These are phyloP conservation scores for Zaprionus kolodkinae DNA, from an alignment of 1,140 invertebrate genomes.

Conservation along the genomic window DNA sequence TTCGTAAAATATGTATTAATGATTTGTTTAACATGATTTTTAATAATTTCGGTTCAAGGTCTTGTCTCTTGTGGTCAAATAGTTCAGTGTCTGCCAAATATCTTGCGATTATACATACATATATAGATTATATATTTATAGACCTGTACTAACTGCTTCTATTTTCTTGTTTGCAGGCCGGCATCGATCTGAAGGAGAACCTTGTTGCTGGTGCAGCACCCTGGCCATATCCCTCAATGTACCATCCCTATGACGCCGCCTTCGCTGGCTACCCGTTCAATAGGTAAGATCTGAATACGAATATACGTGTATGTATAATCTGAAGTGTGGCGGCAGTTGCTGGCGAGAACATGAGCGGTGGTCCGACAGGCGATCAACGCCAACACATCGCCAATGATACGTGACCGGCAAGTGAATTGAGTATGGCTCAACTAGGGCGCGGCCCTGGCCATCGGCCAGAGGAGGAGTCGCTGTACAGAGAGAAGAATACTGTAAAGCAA, in stretches of 20 bases:
- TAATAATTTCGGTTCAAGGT: conserved; percentile 81
- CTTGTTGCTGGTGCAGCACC: conserved; percentile 91
- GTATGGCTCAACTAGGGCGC: conserved; percentile 39
- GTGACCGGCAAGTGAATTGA: conserved; percentile 53
- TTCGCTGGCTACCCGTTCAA: conserved; percentile 96
- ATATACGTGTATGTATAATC: conserved; percentile 11
- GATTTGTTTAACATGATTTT: conserved; percentile 83
- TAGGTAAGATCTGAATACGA: conserved; percentile 89
- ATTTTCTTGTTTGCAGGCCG: conserved; percentile 82
- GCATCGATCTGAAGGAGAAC: conserved; percentile 94
- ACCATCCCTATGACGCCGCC: conserved; percentile 94
- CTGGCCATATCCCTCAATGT: conserved; percentile 94
- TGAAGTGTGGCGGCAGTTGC: conserved; percentile 2
- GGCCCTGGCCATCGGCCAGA: conserved; percentile 21
- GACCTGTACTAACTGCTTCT: conserved; percentile 6
- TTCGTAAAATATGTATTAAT: conserved; percentile 67
- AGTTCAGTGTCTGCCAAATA: conserved; percentile 34
- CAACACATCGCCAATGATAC: conserved; percentile 53
- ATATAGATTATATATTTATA: conserved; percentile 29
- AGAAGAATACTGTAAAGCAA: neutral
- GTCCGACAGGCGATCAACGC: conserved; percentile 72
- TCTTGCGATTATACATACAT: conserved; percentile 37
- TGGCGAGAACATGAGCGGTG: conserved; percentile 64
- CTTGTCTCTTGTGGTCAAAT: conserved; percentile 32
- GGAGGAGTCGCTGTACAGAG: neutral